These are phyloP conservation scores for Xiphorhynchus erythropygius DNA, from an alignment of 2,797 vertebrate genomes.

Conservation along the genomic window DNA sequence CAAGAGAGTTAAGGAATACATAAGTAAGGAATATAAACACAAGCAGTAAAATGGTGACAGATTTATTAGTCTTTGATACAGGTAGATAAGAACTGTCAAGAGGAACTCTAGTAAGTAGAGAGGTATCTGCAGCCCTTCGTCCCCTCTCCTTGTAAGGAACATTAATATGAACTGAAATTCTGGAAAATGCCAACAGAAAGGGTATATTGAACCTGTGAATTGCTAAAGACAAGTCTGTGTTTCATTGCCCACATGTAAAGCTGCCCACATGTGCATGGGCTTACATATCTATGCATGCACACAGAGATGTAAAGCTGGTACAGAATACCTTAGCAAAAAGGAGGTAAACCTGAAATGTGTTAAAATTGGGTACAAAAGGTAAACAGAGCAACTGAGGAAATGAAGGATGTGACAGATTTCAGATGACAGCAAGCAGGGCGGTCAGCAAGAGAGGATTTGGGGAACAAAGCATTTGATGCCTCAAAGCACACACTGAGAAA, in stretches of 20 bases:
- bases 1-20: background rate
- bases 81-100: background rate
- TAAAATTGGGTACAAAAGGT: background rate
- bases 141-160: background rate
- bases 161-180: background rate
- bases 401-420: background rate
- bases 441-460: background rate
- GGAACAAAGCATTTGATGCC: background rate
- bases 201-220: background rate
- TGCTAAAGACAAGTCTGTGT: background rate
- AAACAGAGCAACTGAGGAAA: background rate
- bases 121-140: background rate
- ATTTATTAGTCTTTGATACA: background rate
- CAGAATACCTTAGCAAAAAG: background rate
- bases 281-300: background rate
- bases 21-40: background rate
- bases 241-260: background rate
- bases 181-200: background rate
- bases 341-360: background rate
- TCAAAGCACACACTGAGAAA: rapidly evolving
- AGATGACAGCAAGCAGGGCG: background rate
- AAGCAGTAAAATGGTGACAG: background rate
- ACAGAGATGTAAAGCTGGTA: background rate
- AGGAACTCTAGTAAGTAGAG: background rate
- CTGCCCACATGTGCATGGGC: too few species aligned